phyloP scores from a whole-genome alignment of 53 echinoderm and acorn worm species.

The Apostichopus leukothele region DNA sequence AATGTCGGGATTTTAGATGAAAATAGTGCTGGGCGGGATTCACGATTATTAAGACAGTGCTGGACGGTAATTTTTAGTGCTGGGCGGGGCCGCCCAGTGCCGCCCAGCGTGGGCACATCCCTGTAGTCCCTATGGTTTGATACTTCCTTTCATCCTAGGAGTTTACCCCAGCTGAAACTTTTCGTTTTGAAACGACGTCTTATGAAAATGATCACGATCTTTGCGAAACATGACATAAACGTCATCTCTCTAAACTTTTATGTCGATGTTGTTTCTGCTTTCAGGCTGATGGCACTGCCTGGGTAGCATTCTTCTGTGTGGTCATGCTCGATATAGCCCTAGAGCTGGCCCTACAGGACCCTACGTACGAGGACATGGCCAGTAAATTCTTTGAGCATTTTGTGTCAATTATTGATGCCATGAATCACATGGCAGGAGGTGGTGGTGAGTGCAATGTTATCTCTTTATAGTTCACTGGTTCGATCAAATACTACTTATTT shows the following conservation, averaged over 20 bases:
- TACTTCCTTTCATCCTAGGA: no score
- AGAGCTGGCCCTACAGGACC: constrained; percentile 80
- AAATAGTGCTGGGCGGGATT: no score
- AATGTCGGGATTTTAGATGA: no score
- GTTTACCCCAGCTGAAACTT: no score
- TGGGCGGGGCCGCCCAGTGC: no score
- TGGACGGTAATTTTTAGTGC: no score
- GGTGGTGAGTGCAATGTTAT: constrained; percentile 48
- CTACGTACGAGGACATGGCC: constrained; percentile 98
- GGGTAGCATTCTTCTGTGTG: constrained; percentile 99
- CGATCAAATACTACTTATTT: no score
- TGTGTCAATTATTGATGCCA: constrained; percentile 94
- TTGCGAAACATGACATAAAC: not conserved
- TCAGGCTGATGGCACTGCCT: constrained; percentile 97
- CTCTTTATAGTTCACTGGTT: not conserved
- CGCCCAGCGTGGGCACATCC: no score
- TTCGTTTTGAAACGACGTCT: no score
- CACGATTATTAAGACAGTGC: no score
- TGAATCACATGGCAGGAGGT: constrained; percentile 89
- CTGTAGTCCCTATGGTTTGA: no score
- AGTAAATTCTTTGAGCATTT: constrained; percentile 99
- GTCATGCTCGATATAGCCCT: constrained; percentile 97
- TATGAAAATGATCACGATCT: no score
- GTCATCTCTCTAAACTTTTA: not conserved
- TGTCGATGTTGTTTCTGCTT: not conserved